phyloP scores from a whole-genome alignment of 2,888 invertebrate species.

The Malacosoma neustria region DNA sequence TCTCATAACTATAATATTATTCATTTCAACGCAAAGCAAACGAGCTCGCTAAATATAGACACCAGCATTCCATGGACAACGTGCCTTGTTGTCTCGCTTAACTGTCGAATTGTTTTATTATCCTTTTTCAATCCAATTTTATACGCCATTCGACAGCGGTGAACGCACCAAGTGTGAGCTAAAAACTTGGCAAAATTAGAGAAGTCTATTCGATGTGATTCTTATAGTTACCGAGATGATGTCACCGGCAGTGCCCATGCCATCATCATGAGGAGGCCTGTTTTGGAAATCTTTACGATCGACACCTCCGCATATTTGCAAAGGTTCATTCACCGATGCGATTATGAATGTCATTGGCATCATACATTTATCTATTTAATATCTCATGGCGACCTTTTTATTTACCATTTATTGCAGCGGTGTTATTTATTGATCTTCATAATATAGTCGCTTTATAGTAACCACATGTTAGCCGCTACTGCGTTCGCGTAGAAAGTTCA shows the following conservation, averaged over 20 bases:
- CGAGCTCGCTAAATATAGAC: conserved; percentile 64
- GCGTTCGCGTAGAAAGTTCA: too few relatives aligned
- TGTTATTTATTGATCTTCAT: too few relatives aligned
- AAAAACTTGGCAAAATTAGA: conserved; percentile 10
- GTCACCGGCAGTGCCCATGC: conserved; percentile 41
- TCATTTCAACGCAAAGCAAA: conserved; percentile 56
- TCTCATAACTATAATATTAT: conserved; percentile 51
- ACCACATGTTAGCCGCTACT: too few relatives aligned
- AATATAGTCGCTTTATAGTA: too few relatives aligned
- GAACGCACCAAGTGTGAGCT: conserved; percentile 9
- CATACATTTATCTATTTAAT: conserved; percentile 39
- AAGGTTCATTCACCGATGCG: conserved; percentile 60
- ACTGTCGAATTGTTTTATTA: conserved; percentile 53
- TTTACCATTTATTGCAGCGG: too few relatives aligned
- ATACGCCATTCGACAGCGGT: conserved; percentile 37
- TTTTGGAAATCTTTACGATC: conserved; percentile 65
- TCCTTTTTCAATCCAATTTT: conserved; percentile 45
- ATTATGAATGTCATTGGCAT: conserved; percentile 50
- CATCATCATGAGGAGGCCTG: conserved; percentile 50
- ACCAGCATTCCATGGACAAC: conserved; percentile 50
- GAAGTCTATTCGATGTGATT: conserved; percentile 40
- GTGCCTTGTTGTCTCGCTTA: conserved; percentile 43
- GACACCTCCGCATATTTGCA: conserved; percentile 62
- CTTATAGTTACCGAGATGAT: conserved; percentile 45
- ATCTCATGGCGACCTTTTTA: conserved; percentile 19